A percentile compares a stretch with the other conserved stretches of the same genome.
Conservation (phyloP, 2,113 vertebrate genomes). For the Pandion haliaetus region DNA sequence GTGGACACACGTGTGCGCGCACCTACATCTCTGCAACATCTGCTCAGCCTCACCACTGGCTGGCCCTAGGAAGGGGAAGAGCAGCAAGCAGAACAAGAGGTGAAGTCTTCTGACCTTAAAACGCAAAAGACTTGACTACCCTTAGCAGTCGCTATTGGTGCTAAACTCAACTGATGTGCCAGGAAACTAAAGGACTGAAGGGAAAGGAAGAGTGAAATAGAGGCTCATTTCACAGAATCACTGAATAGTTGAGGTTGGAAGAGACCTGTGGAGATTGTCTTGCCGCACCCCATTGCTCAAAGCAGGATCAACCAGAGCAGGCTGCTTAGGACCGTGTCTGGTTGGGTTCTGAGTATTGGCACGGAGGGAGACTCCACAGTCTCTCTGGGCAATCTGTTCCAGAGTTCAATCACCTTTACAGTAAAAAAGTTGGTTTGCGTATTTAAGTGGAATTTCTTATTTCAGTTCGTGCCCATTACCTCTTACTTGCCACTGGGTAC, state of each 20-base stretch:
- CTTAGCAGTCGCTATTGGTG: not conserved
- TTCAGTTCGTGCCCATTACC: not conserved
- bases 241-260: not conserved
- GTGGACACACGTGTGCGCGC: fast-evolving
- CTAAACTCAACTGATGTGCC: not conserved
- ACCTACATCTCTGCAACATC: no score
- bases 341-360: not conserved
- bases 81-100: not conserved
- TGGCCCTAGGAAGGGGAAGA: not conserved
- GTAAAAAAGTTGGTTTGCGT: not conserved
- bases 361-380: not conserved
- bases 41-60: not conserved
- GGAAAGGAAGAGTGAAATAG: not conserved
- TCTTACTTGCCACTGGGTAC: not conserved
- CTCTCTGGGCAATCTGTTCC: not conserved
- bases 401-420: not conserved
- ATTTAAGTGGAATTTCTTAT: not conserved
- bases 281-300: not conserved
- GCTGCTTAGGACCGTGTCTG: not conserved
- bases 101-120: not conserved
- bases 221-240: not conserved
- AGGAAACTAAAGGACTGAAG: not conserved
- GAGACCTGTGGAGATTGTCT: not conserved
- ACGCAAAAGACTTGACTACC: not conserved
- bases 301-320: not conserved